Evolutionary conservation across 2,113 vertebrate species (phyloP).

Genomic region (Setophaga coronata): DNA sequence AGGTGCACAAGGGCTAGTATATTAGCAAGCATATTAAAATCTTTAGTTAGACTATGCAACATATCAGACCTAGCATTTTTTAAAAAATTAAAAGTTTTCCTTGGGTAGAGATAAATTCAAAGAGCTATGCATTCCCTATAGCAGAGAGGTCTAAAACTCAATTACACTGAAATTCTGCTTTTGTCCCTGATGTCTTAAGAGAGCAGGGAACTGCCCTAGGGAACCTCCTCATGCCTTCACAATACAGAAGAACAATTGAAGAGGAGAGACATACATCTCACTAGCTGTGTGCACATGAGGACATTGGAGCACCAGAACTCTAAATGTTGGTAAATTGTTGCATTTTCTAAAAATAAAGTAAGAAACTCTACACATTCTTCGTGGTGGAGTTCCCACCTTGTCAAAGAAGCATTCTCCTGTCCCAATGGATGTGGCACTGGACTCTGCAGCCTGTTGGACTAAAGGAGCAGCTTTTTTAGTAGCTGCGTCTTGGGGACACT

Average conservation of each 20-base stretch:
- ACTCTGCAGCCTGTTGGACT: not conserved
- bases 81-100: not conserved
- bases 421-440: not conserved
- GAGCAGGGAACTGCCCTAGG: not conserved
- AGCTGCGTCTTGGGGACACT: not conserved
- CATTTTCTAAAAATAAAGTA: not conserved
- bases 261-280: not conserved
- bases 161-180: not conserved
- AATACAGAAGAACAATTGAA: not conserved
- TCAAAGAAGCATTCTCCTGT: not conserved
- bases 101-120: not conserved
- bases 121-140: not conserved
- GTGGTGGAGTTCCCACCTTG: not conserved
- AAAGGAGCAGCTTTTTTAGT: not conserved
- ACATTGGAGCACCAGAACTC: not conserved
- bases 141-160: not conserved
- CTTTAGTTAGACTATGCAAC: not conserved
- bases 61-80: not conserved
- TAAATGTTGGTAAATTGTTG: not conserved
- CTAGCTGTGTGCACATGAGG: not conserved
- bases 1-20: not conserved
- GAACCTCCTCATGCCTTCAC: fast-evolving
- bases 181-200: not conserved
- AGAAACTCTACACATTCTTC: not conserved
- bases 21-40: not conserved